Evolutionary conservation across 2,113 vertebrate genomes (phyloP).

Genomic region (Semnornis frantzii): DNA sequence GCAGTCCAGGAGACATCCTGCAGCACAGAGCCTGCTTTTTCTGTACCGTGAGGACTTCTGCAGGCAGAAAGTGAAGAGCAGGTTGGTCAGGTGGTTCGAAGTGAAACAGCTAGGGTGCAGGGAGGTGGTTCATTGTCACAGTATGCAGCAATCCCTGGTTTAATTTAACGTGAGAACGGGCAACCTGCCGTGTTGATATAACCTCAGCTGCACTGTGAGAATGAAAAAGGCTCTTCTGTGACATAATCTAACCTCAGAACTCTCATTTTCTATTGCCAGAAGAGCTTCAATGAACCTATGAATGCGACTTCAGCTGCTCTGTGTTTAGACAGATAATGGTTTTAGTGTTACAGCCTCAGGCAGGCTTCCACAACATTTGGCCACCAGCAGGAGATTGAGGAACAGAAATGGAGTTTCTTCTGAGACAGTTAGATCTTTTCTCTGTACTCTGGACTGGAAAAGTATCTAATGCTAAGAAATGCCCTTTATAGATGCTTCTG

Average conservation of each 20-base stretch:
- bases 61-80: neutral
- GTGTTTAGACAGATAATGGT: slow-evolving; percentile 4
- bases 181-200: neutral
- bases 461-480: neutral
- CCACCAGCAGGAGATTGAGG: neutral
- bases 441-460: neutral
- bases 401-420: slow-evolving; percentile 20
- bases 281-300: neutral
- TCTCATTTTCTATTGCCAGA: slow-evolving; percentile 5
- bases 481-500: neutral
- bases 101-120: neutral
- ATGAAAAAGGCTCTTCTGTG: neutral
- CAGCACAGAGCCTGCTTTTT: neutral
- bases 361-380: slow-evolving; percentile 10
- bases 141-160: neutral
- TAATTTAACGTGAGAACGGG: neutral
- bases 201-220: neutral
- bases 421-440: neutral
- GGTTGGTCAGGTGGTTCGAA: neutral
- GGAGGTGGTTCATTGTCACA: neutral
- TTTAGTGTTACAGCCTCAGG: slow-evolving; percentile 5
- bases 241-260: neutral
- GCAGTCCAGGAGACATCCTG: slow-evolving; percentile 3
- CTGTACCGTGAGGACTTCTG: neutral
- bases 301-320: neutral